These are phyloP conservation scores for Hoplostethus mediterraneus DNA, from an alignment of 2,797 vertebrate genomes.

Conservation along the genomic window DNA sequence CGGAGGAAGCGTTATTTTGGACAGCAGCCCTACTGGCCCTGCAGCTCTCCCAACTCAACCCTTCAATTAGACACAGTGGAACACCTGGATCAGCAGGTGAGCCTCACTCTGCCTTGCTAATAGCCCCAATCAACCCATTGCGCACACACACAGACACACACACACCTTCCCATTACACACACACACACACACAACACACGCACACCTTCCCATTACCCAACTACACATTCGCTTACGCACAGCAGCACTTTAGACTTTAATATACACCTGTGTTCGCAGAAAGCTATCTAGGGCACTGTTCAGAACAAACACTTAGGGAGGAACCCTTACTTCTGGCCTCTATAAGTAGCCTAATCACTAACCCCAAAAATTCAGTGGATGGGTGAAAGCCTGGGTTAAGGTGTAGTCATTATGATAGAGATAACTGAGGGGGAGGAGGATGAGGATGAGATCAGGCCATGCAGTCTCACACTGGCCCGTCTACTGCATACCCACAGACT, in stretches of 20 bases:
- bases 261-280: constrained; percentile 63
- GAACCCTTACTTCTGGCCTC: constrained; percentile 51
- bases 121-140: constrained; percentile 73
- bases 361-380: constrained; percentile 23
- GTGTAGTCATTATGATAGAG: constrained; percentile 45
- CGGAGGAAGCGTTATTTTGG: constrained; percentile 43
- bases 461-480: constrained; percentile 1
- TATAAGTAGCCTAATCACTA: constrained; percentile 57
- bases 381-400: constrained; percentile 50
- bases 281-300: constrained; percentile 56
- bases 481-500: neutral
- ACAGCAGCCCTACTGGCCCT: constrained; percentile 43
- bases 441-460: constrained; percentile 28
- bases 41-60: constrained; percentile 62
- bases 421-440: constrained; percentile 10
- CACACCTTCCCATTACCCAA: constrained; percentile 50
- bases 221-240: constrained; percentile 49
- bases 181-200: neutral
- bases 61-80: constrained; percentile 71
- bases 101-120: constrained; percentile 62
- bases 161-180: no score
- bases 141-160: constrained; percentile 31
- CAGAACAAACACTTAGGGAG: constrained; percentile 46
- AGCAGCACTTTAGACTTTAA: constrained; percentile 66
- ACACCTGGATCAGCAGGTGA: constrained; percentile 85